Evolutionary conservation across 1,140 invertebrate genomes (phyloP), one percentile per base, ranked within the genome.

Genomic region (Pogonognathellus flavescens): DNA sequence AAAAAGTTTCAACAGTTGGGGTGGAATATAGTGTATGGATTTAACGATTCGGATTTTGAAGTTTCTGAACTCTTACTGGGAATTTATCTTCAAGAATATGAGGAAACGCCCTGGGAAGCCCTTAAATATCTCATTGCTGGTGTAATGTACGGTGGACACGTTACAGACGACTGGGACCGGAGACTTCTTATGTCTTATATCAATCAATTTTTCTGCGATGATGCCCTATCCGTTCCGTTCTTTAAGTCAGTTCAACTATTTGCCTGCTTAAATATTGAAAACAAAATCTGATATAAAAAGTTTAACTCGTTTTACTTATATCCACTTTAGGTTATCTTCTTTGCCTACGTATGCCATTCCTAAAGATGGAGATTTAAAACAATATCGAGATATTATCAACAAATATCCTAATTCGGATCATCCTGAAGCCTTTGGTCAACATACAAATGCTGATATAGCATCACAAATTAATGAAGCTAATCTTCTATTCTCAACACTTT

Each of bases 91-190:
- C 95, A 96, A 89, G 94, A 96, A 88, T 97, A 97, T 90, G 93
- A 94, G 53, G 93, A 95, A 3, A 96, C 95, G 0, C 96, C 96
- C 1, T 97, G 96, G 95, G 96, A 96, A 89, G 96, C 97, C 66
- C 91, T 98, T 72, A 94, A 96, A 87, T 98, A 97, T 91, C 91
- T 98, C 60, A 96, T 98, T 90, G 96, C 96, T 5, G 96, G 96
- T 89, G 96, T 98, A 87, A 97, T 96, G 93, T 98, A 98, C 89
- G 97, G 97, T 20, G 97, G 97, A 0, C 97, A 98, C 91, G 96
- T 98, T 82, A 97, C 97, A 5, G 96, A 98, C 90, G 96, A 98
- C 90, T 98, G 96, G 96, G 97, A 98, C 91, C 93, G 96, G 88
- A 91, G 95, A 16, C 92, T 98, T 20, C 88, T 97, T 18, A 92